Evolutionary conservation across 1,140 invertebrate genomes (phyloP), one percentile per base, ranked within the genome.

Genomic region (Chironomus striatipennis): DNA sequence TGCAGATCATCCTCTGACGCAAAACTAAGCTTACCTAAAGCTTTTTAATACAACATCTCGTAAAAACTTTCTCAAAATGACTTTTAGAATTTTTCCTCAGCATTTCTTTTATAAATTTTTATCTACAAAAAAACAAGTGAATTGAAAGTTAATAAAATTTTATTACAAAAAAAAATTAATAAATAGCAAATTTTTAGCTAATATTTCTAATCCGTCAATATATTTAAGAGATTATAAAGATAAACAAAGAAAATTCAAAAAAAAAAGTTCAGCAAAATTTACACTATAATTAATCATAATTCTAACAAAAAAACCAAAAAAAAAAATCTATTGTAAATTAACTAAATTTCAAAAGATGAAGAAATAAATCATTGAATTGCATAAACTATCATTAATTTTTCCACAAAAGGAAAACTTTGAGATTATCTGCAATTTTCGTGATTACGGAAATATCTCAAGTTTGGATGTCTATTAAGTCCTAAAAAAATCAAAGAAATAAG

Each of bases 341-440:
- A 57, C 9, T 57, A 34, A 34, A 20, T 70, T 70, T 70, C 65
- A 70, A 70, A 67, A 70, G 10, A n/a, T 57, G 47, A 57, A 57
- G 5, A 57, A 57, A 15, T 57, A 57, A 70, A 70, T 70, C 65
- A 70, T 70, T 70, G 65, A 70, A 70, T 70, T 70, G 65, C 65
- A 70, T 70, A 70, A 70, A 70, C 65, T 70, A 70, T 70, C 65
- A 70, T 70, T 70, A 70, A 70, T 70, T 57, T 57, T 70, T 70
- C 65, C 17, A n/a, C n/a, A 70, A 20, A 70, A 57, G 9, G 20
- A 70, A 18, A 70, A 70, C 47, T 57, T 12, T 57, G 47, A 70
- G 18, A 17, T n/a, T n/a, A 20, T 20, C 65, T 70, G 17, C 65
- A 70, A 70, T 21, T 70, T 34, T 34, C 24, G 65, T 20, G 65